Percentiles rank a stretch among this genome's conserved stretches.
Evolutionary conservation across 2,797 vertebrate species (phyloP).

Genomic region (Sebastes vulpes): DNA sequence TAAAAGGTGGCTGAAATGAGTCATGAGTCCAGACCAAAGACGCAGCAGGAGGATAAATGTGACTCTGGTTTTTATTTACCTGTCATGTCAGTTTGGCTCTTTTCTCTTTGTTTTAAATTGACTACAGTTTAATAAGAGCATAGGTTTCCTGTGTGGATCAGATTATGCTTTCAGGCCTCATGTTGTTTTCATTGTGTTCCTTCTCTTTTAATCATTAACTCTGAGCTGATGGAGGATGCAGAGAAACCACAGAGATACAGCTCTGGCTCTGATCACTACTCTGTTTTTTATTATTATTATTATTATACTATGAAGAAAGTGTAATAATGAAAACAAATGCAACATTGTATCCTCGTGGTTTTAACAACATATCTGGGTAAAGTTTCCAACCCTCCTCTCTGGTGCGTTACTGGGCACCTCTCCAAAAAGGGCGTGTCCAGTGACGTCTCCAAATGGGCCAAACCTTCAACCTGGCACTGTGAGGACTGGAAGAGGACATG

Average conservation of each 20-base stretch:
- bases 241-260: not conserved
- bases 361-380: not conserved
- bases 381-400: not conserved
- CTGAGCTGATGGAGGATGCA: not conserved
- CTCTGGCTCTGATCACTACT: not conserved
- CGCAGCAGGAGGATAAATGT: not conserved
- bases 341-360: accelerated
- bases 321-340: not conserved
- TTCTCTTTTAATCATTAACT: conserved; percentile 30
- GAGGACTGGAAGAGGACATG: not conserved
- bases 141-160: not conserved
- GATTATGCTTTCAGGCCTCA: not conserved
- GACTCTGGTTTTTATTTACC: not conserved
- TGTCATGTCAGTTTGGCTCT: not conserved
- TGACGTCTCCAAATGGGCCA: conserved; percentile 56
- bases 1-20: not conserved
- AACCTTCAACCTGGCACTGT: conserved; percentile 28
- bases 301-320: too few relatives aligned
- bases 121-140: not conserved
- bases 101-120: not conserved
- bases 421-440: conserved; percentile 55
- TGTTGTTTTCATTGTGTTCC: not conserved
- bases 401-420: not conserved
- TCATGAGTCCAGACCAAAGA: not conserved
- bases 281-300: not conserved